Conservation (phyloP, 1,140 invertebrate genomes). For the Cherax destructor region DNA sequence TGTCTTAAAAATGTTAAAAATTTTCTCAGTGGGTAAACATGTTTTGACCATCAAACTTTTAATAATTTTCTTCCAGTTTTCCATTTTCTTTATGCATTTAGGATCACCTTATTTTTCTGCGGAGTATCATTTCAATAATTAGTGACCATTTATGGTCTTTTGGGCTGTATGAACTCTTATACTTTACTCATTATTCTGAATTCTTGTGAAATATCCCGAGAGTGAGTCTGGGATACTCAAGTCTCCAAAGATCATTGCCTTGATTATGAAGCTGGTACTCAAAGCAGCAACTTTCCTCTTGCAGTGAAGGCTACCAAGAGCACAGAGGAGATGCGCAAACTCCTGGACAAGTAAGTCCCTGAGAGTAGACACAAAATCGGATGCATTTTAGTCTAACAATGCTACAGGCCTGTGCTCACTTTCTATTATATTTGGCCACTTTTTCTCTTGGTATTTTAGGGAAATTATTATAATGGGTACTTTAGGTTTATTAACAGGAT, state of each 20-base stretch:
- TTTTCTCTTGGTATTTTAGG: constrained; percentile 28
- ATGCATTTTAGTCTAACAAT: constrained; percentile 59
- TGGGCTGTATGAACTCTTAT: neutral
- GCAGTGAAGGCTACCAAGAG: constrained; percentile 78
- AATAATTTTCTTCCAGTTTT: neutral
- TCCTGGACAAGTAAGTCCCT: constrained; percentile 84
- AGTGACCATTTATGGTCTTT: neutral
- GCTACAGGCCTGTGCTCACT: constrained; percentile 41
- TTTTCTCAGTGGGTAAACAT: neutral
- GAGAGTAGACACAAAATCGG: constrained; percentile 41
- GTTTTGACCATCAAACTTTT: neutral
- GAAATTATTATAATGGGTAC: constrained; percentile 15
- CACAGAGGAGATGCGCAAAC: constrained; percentile 95
- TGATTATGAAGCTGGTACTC: constrained; percentile 18
- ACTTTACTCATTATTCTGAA: neutral
- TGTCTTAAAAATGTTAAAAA: neutral
- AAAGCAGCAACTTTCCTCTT: constrained; percentile 64
- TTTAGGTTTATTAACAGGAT: neutral
- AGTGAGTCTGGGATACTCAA: constrained; percentile 16
- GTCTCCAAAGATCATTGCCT: constrained; percentile 25
- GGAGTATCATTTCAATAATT: neutral
- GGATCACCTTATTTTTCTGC: neutral
- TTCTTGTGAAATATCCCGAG: constrained; percentile 27
- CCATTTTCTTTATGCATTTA: neutral
- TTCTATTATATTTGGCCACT: constrained; percentile 10